These are phyloP conservation scores for Pterois miles DNA, from an alignment of 2,797 vertebrate species.

Conservation along the genomic window DNA sequence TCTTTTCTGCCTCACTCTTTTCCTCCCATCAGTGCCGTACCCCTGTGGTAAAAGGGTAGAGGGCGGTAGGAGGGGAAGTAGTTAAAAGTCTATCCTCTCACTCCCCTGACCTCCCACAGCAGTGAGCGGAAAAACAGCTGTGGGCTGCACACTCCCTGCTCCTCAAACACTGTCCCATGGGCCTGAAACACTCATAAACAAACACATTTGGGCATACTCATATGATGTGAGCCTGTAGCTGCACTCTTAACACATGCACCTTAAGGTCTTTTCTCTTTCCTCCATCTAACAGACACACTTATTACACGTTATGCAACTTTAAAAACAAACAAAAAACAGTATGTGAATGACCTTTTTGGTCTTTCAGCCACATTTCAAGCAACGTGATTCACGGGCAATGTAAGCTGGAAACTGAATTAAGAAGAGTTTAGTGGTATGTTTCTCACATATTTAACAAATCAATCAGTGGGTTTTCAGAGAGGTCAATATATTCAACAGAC, in stretches of 20 bases:
- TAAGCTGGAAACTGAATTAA: slow-evolving; percentile 30
- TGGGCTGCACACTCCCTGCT: slow-evolving; percentile 58
- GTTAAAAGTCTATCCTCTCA: slow-evolving; percentile 72
- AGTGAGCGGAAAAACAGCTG: slow-evolving; percentile 77
- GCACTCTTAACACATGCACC: slow-evolving; percentile 31
- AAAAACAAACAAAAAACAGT: neutral
- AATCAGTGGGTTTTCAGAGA: slow-evolving; percentile 17
- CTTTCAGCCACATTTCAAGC: neutral
- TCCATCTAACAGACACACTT: neutral
- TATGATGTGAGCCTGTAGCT: slow-evolving; percentile 43
- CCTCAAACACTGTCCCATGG: slow-evolving; percentile 52
- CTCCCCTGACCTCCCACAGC: slow-evolving; percentile 59
- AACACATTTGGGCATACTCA: slow-evolving; percentile 32
- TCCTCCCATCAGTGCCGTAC: slow-evolving; percentile 20
- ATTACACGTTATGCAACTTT: slow-evolving; percentile 14
- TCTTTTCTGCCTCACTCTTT: slow-evolving; percentile 12
- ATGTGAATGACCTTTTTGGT: neutral
- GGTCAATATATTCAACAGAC: slow-evolving; percentile 48
- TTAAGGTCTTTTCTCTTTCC: slow-evolving; percentile 1
- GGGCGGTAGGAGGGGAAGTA: slow-evolving; percentile 37
- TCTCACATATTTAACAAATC: slow-evolving; percentile 22
- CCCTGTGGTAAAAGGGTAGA: slow-evolving; percentile 29
- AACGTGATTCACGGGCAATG: neutral
- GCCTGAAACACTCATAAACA: slow-evolving; percentile 38
- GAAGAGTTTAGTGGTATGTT: neutral